These are phyloP conservation scores for Ethmia dodecea DNA, from an alignment of 2,888 invertebrate species.

Conservation along the genomic window DNA sequence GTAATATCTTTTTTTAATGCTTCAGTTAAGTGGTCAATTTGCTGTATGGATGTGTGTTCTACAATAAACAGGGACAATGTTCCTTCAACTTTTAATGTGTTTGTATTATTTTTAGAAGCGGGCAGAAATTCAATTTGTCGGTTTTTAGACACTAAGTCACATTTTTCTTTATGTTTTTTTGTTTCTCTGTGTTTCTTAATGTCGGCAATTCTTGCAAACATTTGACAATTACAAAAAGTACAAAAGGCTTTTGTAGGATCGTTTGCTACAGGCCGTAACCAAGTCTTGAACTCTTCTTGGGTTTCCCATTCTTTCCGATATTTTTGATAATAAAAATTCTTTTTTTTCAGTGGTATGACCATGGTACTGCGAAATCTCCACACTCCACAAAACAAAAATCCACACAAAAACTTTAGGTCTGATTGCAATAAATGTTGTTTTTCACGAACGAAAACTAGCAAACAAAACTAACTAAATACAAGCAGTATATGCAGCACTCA, in stretches of 20 bases:
- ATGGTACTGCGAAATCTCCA: too few species aligned
- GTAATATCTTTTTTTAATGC: background rate
- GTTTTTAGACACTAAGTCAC: too few species aligned
- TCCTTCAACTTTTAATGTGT: too few species aligned
- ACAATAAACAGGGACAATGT: background rate
- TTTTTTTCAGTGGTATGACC: conserved; percentile 1
- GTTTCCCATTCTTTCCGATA: conserved; percentile 12
- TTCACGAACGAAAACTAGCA: too few species aligned
- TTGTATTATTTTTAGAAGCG: too few species aligned
- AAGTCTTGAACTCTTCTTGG: conserved; percentile 1
- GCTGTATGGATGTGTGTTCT: background rate
- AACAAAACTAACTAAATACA: too few species aligned
- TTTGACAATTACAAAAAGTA: background rate
- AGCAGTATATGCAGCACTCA: too few species aligned
- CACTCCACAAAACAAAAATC: too few species aligned
- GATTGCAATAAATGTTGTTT: too few species aligned
- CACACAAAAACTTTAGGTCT: too few species aligned
- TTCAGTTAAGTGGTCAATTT: background rate
- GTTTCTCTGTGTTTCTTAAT: background rate
- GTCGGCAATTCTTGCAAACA: background rate
- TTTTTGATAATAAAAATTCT: conserved; percentile 6
- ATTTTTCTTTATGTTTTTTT: background rate
- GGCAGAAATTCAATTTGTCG: too few species aligned
- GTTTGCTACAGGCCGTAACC: conserved; percentile 1
- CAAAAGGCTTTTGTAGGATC: conserved; percentile 3